A percentile compares a stretch with the other conserved stretches of the same genome.
phyloP scores from a whole-genome alignment of 2,888 invertebrate species.

The Drosophila neonasuta region DNA sequence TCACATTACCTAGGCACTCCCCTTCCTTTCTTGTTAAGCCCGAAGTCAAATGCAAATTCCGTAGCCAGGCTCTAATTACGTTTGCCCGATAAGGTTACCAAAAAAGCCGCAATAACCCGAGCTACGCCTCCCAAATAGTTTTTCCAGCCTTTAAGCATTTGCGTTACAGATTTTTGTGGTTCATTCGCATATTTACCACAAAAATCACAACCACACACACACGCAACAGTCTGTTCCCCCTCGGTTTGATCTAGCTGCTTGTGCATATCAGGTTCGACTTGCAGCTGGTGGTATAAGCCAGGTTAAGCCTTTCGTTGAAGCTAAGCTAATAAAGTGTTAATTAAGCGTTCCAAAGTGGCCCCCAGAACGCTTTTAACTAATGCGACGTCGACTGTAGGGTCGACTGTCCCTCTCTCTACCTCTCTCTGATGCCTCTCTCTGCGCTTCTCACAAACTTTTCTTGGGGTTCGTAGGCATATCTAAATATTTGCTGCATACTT shows the following conservation, averaged over 20 bases:
- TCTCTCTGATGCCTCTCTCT: constrained; percentile 8
- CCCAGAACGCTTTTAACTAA: constrained; percentile 61
- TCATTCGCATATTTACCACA: constrained; percentile 63
- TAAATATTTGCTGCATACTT: constrained; percentile 73
- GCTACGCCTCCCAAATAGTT: constrained; percentile 50
- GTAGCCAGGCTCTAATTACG: constrained; percentile 42
- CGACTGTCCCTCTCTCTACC: not conserved
- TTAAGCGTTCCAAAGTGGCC: constrained; percentile 66
- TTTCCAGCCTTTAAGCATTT: constrained; percentile 72
- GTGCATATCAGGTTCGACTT: constrained; percentile 37
- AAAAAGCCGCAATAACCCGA: constrained; percentile 28
- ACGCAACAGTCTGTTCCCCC: constrained; percentile 6
- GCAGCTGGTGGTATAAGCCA: constrained; percentile 44
- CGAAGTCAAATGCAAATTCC: constrained; percentile 41
- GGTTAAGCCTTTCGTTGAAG: constrained; percentile 57
- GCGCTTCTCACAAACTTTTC: constrained; percentile 39
- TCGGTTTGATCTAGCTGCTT: not conserved
- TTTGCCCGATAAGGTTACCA: constrained; percentile 32
- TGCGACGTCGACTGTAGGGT: constrained; percentile 31
- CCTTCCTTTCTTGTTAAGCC: not conserved
- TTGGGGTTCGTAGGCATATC: constrained; percentile 59
- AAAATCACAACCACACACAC: constrained; percentile 51
- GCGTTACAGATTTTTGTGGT: constrained; percentile 65
- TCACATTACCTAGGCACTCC: constrained; percentile 29
- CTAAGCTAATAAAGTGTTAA: constrained; percentile 74